These are phyloP conservation scores for Halcyon chelicuti DNA, from an alignment of 2,797 vertebrate genomes.

Conservation along the genomic window DNA sequence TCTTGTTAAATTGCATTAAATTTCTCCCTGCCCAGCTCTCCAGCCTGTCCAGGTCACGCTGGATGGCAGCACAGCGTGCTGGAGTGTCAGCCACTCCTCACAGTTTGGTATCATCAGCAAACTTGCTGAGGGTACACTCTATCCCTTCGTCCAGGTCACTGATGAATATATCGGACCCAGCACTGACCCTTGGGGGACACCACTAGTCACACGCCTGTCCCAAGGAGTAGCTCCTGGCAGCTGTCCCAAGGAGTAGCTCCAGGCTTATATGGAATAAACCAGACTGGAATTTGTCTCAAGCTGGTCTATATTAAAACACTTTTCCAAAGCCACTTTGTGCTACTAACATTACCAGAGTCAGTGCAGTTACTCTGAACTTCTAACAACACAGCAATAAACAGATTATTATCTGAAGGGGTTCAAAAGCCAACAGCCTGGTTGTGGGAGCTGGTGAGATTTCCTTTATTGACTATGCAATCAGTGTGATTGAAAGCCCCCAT, in stretches of 20 bases:
- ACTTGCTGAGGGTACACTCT: too few relatives aligned
- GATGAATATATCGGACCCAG: too few relatives aligned
- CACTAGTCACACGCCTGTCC: too few relatives aligned
- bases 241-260: neutral
- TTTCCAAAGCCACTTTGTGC: neutral
- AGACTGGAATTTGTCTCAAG: neutral
- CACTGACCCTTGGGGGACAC: too few relatives aligned
- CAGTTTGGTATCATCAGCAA: too few relatives aligned
- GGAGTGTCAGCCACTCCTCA: too few relatives aligned
- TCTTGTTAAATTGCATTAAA: too few relatives aligned
- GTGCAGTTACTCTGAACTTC: neutral
- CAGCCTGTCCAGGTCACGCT: too few relatives aligned
- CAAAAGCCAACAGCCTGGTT: conserved; percentile 28
- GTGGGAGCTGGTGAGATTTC: neutral
- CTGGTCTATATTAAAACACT: neutral
- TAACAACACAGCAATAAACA: neutral
- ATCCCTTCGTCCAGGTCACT: too few relatives aligned
- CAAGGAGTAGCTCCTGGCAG: too few relatives aligned
- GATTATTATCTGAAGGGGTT: neutral
- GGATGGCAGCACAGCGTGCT: too few relatives aligned
- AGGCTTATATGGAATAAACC: neutral
- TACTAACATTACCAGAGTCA: fast-evolving
- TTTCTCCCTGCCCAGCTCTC: too few relatives aligned
- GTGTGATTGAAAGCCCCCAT: neutral
- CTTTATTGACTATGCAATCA: neutral